Percentiles rank a stretch among this genome's conserved stretches.
Evolutionary conservation across 2,113 vertebrate species (phyloP).

Genomic region (Balaeniceps rex): DNA sequence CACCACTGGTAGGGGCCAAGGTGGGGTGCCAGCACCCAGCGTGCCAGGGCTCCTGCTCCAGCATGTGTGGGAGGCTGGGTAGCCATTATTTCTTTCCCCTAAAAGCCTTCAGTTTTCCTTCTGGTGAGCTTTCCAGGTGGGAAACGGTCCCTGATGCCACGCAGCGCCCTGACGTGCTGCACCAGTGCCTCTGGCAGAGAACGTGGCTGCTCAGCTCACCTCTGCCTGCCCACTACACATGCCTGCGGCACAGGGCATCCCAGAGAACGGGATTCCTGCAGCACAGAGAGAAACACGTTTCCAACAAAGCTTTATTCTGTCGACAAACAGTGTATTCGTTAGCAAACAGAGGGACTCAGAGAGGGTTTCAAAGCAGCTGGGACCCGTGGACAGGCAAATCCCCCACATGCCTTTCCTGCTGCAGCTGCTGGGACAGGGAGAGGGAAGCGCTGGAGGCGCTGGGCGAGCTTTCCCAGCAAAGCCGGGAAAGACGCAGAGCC

Average conservation of each 20-base stretch:
- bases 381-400: not conserved
- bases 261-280: not conserved
- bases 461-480: not conserved
- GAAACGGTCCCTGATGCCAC: not conserved
- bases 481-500: not conserved
- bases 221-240: not conserved
- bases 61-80: not conserved
- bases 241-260: not conserved
- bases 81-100: not conserved
- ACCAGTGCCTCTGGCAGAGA: not conserved
- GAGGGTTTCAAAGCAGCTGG: not conserved
- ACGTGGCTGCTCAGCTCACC: not conserved
- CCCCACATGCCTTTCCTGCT: fast-evolving
- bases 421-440: not conserved
- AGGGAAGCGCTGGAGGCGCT: not conserved
- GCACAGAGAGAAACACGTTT: not conserved
- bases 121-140: not conserved
- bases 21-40: not conserved
- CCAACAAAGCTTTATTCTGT: not conserved
- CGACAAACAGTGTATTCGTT: fast-evolving
- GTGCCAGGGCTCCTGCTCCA: not conserved
- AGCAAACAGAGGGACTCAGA: not conserved
- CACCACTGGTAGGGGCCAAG: fast-evolving
- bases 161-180: not conserved
- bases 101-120: not conserved